Evolutionary conservation across 2,113 vertebrate species (phyloP).

Genomic region (Stegostoma tigrinum): DNA sequence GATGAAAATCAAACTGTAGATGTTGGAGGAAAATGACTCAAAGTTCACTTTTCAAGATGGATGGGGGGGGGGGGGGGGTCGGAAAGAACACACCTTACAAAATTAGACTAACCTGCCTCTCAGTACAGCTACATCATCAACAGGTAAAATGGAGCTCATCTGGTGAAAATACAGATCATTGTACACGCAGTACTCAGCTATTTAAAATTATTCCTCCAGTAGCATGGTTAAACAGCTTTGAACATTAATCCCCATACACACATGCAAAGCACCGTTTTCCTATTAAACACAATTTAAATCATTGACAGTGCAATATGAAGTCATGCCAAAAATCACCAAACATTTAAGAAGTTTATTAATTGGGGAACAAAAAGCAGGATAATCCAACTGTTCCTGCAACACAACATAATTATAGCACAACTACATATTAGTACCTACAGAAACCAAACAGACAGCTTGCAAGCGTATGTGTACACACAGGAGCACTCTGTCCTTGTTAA

Average conservation of each 20-base stretch:
- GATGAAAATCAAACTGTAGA: neutral
- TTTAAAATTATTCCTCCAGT: neutral
- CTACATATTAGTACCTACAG: neutral
- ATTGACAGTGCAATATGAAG: neutral
- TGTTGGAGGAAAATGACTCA: neutral
- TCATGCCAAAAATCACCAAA: neutral
- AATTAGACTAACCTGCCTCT: neutral
- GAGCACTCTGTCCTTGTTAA: neutral
- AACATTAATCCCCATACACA: neutral
- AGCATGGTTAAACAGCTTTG: neutral
- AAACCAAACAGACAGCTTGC: neutral
- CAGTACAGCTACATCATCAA: neutral
- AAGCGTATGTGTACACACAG: neutral
- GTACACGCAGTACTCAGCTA: neutral
- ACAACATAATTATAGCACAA: neutral
- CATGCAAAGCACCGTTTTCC: neutral
- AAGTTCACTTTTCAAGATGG: neutral
- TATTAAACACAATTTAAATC: neutral
- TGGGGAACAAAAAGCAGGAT: neutral
- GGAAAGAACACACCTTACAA: neutral
- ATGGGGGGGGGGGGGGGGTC: no score
- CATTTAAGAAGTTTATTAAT: neutral
- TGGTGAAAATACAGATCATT: neutral
- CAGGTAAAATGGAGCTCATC: neutral
- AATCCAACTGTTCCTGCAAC: neutral